A percentile compares a stretch with the other conserved stretches of the same genome.
phyloP scores from a whole-genome alignment of 2,113 vertebrate species.

The Noctilio leporinus region DNA sequence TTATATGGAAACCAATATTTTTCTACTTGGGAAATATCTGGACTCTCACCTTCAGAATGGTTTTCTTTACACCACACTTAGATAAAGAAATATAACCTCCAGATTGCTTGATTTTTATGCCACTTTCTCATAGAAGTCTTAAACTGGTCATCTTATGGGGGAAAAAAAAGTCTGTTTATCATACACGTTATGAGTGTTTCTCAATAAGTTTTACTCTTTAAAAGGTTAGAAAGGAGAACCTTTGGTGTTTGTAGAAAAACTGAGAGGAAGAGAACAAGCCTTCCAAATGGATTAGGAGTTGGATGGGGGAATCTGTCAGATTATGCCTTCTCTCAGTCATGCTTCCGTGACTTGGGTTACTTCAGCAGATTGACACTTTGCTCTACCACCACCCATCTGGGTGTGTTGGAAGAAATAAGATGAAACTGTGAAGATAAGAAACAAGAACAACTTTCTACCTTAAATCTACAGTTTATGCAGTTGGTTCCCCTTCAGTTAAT shows the following conservation, averaged over 20 bases:
- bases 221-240: not conserved
- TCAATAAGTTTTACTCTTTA: not conserved
- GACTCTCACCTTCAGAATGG: not conserved
- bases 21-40: not conserved
- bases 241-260: not conserved
- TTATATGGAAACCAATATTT: not conserved
- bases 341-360: not conserved
- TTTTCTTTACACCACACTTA: not conserved
- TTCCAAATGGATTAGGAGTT: not conserved
- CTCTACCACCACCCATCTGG: not conserved
- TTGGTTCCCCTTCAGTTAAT: not conserved
- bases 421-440: not conserved
- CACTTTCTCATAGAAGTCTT: not conserved
- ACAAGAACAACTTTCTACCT: not conserved
- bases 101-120: not conserved
- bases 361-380: not conserved
- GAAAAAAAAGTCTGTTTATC: not conserved
- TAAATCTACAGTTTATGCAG: not conserved
- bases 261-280: not conserved
- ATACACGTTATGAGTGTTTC: not conserved
- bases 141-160: not conserved
- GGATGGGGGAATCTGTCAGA: not conserved
- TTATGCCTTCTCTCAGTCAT: not conserved
- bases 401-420: not conserved
- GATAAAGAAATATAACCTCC: not conserved